Conservation (phyloP, 2,888 invertebrate species). For the Leucophenga maculata region DNA sequence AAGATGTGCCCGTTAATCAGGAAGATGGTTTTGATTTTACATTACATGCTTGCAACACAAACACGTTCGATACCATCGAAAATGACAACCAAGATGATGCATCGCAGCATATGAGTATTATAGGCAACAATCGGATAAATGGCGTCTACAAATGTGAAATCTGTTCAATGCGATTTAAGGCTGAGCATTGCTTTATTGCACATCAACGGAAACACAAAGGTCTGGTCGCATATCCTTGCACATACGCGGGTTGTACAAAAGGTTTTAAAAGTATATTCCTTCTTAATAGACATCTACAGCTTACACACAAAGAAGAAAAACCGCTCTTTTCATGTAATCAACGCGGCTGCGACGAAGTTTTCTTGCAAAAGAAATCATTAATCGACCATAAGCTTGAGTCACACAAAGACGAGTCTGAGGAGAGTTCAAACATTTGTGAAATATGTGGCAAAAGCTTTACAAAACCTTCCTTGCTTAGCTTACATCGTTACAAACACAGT, state of each 20-base stretch:
- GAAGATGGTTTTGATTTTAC: too few relatives aligned
- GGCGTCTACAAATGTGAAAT: slow-evolving; percentile 41
- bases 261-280: slow-evolving; percentile 45
- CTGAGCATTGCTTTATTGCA: slow-evolving; percentile 40
- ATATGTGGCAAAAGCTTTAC: slow-evolving; percentile 64
- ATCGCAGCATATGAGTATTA: too few relatives aligned
- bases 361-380: slow-evolving; percentile 59
- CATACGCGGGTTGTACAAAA: slow-evolving; percentile 39
- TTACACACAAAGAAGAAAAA: too few relatives aligned
- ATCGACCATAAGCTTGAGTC: slow-evolving; percentile 54
- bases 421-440: slow-evolving; percentile 59
- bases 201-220: slow-evolving; percentile 41
- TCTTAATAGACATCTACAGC: slow-evolving; percentile 38
- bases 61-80: too few relatives aligned
- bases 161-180: slow-evolving; percentile 41
- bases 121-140: too few relatives aligned
- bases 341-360: slow-evolving; percentile 31
- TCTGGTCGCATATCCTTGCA: slow-evolving; percentile 42
- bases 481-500: slow-evolving; percentile 63
- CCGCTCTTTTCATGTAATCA: too few relatives aligned
- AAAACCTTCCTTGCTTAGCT: slow-evolving; percentile 52
- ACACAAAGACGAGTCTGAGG: slow-evolving; percentile 55
- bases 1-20: too few relatives aligned
- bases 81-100: too few relatives aligned
- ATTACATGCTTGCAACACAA: too few relatives aligned